Evolutionary conservation across 2,113 vertebrate genomes (phyloP), one percentile per base, ranked within the genome.

Genomic region (Craseonycteris thonglongyai): DNA sequence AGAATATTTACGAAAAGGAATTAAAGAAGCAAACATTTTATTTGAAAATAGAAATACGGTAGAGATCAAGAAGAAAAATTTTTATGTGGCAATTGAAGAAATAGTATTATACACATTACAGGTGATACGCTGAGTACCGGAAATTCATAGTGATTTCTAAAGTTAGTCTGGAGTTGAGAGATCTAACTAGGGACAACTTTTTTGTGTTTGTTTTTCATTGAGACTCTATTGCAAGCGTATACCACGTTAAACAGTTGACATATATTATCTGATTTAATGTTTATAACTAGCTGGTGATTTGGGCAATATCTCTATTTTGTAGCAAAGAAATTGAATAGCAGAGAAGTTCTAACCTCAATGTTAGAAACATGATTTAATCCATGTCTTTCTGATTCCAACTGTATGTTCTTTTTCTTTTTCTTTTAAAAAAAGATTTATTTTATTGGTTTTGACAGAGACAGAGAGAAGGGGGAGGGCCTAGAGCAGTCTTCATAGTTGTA

Each of bases 1-100:
- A 58, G 81, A 86, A 6, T 81, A 79, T 58, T 92, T 94, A 82
- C 33, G 93, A 66, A 85, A 95, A 80, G 19, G 30, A 86, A 88
- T 54, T 59, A 35, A 66, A 59, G 79, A 76, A 91, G 18, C 33
- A 88, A 19, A 79, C 18, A 68, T 79, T 91, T 8, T 56, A 18
- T 76, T 79, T 87, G 88, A 47, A 91, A 91, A 51, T 75, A 30
- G 56, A 91, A 72, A 35, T n/a, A n/a, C n/a, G n/a, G n/a, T 65
- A 89, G 51, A 6, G 65, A 21, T n/a, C 28, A 47, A 54, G 40
- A 84, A 94, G 51, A 83, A n/a, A 72, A 69, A 54, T 12, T 40
- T 49, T 72, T 78, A 66, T 21, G 54, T 75, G 59, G 28, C 6
- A 7, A 0, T 84, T 49, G 56, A 75, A 71, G 71, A 66, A 59